Evolutionary conservation across 2,113 vertebrate species (phyloP).

Genomic region (Nipponia nippon): DNA sequence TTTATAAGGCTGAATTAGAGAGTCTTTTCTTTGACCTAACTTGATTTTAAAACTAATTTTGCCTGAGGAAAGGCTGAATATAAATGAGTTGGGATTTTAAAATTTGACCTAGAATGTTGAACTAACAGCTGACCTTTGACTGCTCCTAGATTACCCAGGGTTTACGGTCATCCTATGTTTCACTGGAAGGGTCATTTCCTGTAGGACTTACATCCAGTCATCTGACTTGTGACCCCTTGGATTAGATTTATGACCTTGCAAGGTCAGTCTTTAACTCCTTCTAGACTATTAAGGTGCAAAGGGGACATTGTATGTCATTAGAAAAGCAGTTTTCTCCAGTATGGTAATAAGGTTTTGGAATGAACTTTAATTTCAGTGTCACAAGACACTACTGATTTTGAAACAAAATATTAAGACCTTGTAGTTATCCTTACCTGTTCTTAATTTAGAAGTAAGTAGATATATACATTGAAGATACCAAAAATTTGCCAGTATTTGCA

Average conservation of each 20-base stretch:
- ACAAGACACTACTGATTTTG: not conserved
- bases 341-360: not conserved
- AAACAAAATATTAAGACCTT: not conserved
- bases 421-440: not conserved
- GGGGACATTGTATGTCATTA: not conserved
- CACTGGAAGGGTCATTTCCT: conserved; percentile 45
- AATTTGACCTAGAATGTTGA: not conserved
- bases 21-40: not conserved
- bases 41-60: not conserved
- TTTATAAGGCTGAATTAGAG: not conserved
- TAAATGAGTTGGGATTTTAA: not conserved
- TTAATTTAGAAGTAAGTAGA: not conserved
- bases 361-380: not conserved
- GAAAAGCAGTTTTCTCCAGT: not conserved
- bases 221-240: conserved; percentile 33
- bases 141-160: not conserved
- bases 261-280: conserved; percentile 19
- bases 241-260: conserved; percentile 40
- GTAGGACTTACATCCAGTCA: conserved; percentile 7
- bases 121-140: not conserved
- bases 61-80: not conserved
- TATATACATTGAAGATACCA: not conserved
- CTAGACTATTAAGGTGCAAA: not conserved
- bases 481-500: not conserved
- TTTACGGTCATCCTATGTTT: not conserved